Base-by-base conservation (phyloP, 1,140 invertebrate species). In the Sycophaga agraensis region DNA sequence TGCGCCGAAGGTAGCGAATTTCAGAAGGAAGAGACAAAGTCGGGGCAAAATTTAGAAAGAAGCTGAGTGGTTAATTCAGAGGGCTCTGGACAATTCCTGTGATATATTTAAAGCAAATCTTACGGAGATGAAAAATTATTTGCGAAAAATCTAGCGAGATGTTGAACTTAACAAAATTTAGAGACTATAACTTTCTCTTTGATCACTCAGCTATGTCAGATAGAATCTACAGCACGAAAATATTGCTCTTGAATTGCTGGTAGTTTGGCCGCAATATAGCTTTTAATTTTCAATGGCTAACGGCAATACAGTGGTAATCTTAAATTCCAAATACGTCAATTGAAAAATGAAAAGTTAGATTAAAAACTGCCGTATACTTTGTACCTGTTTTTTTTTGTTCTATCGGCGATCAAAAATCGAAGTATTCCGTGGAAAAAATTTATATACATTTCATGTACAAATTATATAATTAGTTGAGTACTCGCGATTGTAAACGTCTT, bases 81-180 rank as follows among this genome's bases (percentile, higher is more conserved):
- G 59, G 63, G 65, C 66, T 68, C 45, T 49, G 53, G 65, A 65
- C 63, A 68, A 66, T 67, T 68, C 67, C 69, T 73, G 71, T 72
- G 71, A 73, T 71, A 71, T 66, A 64, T 64, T 53, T 51, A 48
- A 59, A 67, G 56, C 43, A 57, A 67, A 65, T n/a, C n/a, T n/a
- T n/a, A n/a, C n/a, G n/a, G 19, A 19, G 21, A 43, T 16, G 42
- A 22, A 43, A 19, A 43, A 46, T 22, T n/a, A n/a, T n/a, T n/a
- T 17, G 16, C 4, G 26, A 53, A 26, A 39, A 22, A 40, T 4
- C 28, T n/a, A 31, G 5, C 28, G 28, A 31, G 9, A 22, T 0
- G 40, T 19, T 12, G 24, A 54, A 31, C 16, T 17, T 19, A 34
- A 40, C n/a, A 43, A 55, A 45, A 40, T 11, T 16, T 58, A 34